Evolutionary conservation across 1,140 invertebrate genomes (phyloP).

Genomic region (Paraescarpia echinospica): DNA sequence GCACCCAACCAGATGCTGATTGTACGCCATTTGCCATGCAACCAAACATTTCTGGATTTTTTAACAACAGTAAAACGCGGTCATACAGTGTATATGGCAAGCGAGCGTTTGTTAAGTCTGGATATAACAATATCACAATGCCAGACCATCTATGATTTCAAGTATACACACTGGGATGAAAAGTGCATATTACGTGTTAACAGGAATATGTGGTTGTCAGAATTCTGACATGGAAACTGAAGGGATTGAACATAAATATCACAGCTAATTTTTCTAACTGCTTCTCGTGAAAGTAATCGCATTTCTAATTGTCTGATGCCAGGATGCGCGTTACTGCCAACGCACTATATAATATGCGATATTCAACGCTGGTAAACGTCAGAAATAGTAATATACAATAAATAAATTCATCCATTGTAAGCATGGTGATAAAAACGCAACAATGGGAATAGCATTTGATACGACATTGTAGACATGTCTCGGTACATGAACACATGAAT

Average conservation of each 20-base stretch:
- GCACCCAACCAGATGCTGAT: neutral
- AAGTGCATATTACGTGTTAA: neutral
- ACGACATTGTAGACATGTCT: neutral
- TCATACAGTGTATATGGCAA: neutral
- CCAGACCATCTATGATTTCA: too few species aligned
- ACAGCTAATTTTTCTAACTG: neutral
- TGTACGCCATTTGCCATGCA: neutral
- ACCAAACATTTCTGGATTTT: neutral
- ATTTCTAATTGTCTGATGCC: neutral
- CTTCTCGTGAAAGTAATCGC: neutral
- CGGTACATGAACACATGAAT: neutral
- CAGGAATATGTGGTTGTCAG: neutral
- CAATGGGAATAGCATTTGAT: neutral
- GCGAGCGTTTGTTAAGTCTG: too few species aligned
- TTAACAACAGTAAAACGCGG: neutral
- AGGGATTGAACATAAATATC: neutral
- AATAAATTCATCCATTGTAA: conserved; percentile 6
- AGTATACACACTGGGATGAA: too few species aligned
- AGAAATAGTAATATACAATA: neutral
- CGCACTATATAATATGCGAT: neutral
- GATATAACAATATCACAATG: too few species aligned
- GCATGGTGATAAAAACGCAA: neutral
- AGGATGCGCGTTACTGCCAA: neutral
- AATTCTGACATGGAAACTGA: neutral
- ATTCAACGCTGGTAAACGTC: neutral